Evolutionary conservation across 1,140 invertebrate genomes (phyloP).

Genomic region (Coenobita brevimanus): DNA sequence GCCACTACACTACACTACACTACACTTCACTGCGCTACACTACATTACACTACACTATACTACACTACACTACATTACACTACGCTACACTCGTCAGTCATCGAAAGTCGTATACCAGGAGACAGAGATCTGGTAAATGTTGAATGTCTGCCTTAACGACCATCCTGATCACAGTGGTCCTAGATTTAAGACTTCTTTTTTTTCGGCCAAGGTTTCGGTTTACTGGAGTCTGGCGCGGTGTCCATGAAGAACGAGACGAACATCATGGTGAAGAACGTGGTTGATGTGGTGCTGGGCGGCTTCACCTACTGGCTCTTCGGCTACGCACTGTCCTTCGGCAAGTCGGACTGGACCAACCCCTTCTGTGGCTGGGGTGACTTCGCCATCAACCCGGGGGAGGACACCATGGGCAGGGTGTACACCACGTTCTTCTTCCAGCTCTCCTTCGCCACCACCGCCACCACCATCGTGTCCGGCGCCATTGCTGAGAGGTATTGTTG

Average conservation of each 20-base stretch:
- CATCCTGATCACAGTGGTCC: too few relatives aligned
- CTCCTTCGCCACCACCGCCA: conserved; percentile 92
- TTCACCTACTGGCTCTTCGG: conserved; percentile 96
- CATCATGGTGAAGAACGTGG: conserved; percentile 98
- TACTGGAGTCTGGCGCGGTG: conserved; percentile 93
- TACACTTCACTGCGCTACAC: too few relatives aligned
- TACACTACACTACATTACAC: too few relatives aligned
- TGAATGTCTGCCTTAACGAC: too few relatives aligned
- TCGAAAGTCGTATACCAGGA: too few relatives aligned
- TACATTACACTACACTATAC: too few relatives aligned
- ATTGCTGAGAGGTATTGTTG: conserved; percentile 73
- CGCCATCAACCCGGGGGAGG: conserved; percentile 74
- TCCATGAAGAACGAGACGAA: conserved; percentile 96
- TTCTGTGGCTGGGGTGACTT: conserved; percentile 76
- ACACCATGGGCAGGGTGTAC: conserved; percentile 83
- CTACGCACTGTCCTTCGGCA: conserved; percentile 92
- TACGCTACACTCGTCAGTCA: too few relatives aligned
- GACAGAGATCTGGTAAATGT: too few relatives aligned
- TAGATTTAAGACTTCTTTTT: too few relatives aligned
- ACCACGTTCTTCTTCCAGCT: conserved; percentile 90
- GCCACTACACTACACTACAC: neutral
- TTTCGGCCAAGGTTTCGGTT: conserved; percentile 83
- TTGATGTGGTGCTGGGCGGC: conserved; percentile 93
- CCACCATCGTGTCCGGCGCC: conserved; percentile 83
- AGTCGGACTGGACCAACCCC: conserved; percentile 75